Percentiles rank a stretch among this genome's conserved stretches.
Evolutionary conservation across 2,888 invertebrate species (phyloP).

Genomic region (Chymomyza caudatula): DNA sequence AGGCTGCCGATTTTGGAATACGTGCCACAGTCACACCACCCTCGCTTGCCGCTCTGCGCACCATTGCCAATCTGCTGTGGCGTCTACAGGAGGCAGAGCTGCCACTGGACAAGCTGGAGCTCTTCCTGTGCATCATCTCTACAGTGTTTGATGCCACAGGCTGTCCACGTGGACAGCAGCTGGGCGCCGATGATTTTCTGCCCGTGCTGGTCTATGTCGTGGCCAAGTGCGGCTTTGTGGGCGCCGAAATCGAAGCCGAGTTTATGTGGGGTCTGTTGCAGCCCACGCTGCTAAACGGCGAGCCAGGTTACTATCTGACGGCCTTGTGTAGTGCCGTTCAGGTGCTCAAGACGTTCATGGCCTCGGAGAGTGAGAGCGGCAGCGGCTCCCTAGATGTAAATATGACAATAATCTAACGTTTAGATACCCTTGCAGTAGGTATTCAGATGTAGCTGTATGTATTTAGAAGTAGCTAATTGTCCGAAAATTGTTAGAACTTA

Average conservation of each 20-base stretch:
- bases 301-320: slow-evolving; percentile 96
- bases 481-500: no score
- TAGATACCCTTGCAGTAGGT: background rate
- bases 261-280: slow-evolving; percentile 97
- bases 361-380: slow-evolving; percentile 76
- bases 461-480: no score
- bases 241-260: slow-evolving; percentile 96
- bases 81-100: slow-evolving; percentile 94
- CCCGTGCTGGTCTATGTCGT: slow-evolving; percentile 95
- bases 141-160: slow-evolving; percentile 87
- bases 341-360: slow-evolving; percentile 78
- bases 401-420: slow-evolving; percentile 21
- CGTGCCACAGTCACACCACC: slow-evolving; percentile 86
- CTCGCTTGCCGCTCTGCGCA: slow-evolving; percentile 85
- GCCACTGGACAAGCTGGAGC: slow-evolving; percentile 94
- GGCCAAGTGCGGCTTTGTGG: slow-evolving; percentile 91
- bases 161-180: slow-evolving; percentile 76
- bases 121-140: slow-evolving; percentile 92
- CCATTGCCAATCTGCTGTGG: slow-evolving; percentile 87
- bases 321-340: slow-evolving; percentile 93
- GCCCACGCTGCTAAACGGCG: slow-evolving; percentile 92
- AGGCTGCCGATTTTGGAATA: slow-evolving; percentile 76
- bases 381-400: slow-evolving; percentile 77
- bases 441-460: no score
- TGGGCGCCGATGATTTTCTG: slow-evolving; percentile 93